These are phyloP conservation scores for Microcebus tavaratra DNA, from an alignment of 2,113 vertebrate genomes.

Conservation along the genomic window DNA sequence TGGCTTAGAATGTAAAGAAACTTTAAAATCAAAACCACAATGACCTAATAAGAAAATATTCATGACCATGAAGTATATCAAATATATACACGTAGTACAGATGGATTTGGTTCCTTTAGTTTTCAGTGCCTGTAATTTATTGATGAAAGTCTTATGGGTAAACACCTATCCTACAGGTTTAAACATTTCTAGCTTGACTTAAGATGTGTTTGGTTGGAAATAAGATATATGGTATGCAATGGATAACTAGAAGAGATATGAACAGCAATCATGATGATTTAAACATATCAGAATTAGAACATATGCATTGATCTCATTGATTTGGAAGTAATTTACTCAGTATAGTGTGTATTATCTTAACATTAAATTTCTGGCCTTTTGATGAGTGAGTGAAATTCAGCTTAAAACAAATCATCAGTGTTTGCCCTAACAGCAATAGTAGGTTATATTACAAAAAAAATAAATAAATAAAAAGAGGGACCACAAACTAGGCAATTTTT, in stretches of 20 bases:
- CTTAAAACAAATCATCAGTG: constrained; percentile 68
- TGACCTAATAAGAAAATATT: neutral
- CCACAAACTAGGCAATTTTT: constrained; percentile 61
- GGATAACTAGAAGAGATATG: neutral
- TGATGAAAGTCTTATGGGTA: neutral
- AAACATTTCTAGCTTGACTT: constrained; percentile 17
- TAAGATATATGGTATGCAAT: neutral
- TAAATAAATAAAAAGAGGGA: constrained; percentile 44
- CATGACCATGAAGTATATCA: neutral
- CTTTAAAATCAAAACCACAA: neutral
- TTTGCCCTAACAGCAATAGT: constrained; percentile 68
- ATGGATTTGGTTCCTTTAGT: neutral
- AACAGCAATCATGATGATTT: neutral
- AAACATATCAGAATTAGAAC: constrained; percentile 23
- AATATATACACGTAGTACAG: neutral
- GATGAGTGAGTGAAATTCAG: constrained; percentile 71
- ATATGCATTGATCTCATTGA: constrained; percentile 30
- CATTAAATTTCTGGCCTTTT: constrained; percentile 61
- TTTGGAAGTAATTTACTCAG: constrained; percentile 61
- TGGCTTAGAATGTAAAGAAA: constrained; percentile 24
- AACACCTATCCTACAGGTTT: neutral
- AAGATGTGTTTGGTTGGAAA: constrained; percentile 29
- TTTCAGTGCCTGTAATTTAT: constrained; percentile 30
- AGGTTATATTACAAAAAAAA: neutral
- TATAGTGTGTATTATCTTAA: constrained; percentile 56